These are phyloP conservation scores for Picus viridis DNA, from an alignment of 2,797 vertebrate species.

Conservation along the genomic window DNA sequence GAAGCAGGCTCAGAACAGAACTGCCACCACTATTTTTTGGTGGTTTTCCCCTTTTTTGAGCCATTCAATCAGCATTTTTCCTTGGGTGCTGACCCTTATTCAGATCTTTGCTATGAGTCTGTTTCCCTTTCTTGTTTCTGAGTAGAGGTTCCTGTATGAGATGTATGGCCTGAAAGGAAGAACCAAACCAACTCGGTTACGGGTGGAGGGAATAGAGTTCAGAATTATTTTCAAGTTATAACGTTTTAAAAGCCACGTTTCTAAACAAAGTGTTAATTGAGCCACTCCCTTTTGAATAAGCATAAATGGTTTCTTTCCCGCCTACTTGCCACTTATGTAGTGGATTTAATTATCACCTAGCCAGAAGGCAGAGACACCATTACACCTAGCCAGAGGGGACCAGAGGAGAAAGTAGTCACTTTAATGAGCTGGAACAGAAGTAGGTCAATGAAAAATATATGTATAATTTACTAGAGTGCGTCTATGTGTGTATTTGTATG, in stretches of 20 bases:
- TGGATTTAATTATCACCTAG: constrained; percentile 67
- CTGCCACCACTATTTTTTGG: not conserved
- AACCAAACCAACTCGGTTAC: not conserved
- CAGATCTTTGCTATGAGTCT: not conserved
- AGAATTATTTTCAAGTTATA: not conserved
- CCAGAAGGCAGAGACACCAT: constrained; percentile 51
- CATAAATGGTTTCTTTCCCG: constrained; percentile 44
- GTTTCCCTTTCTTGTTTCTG: not conserved
- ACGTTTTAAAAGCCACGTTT: not conserved
- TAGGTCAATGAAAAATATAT: constrained; percentile 36
- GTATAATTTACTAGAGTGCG: constrained; percentile 7
- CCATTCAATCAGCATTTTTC: not conserved
- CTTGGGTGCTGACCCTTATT: not conserved
- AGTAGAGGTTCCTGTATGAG: not conserved
- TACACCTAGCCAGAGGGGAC: constrained; percentile 30
- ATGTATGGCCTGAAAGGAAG: not conserved
- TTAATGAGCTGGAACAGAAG: constrained; percentile 33
- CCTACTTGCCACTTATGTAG: constrained; percentile 31
- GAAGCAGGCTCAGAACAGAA: not conserved
- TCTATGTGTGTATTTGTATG: not conserved
- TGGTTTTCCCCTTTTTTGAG: not conserved
- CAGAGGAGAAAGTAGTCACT: not conserved
- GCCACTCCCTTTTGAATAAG: constrained; percentile 47
- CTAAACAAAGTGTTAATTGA: constrained; percentile 59
- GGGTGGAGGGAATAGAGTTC: not conserved